Conservation (phyloP, 2,797 vertebrate genomes). For the Acrossocheilus wenchowensis region DNA sequence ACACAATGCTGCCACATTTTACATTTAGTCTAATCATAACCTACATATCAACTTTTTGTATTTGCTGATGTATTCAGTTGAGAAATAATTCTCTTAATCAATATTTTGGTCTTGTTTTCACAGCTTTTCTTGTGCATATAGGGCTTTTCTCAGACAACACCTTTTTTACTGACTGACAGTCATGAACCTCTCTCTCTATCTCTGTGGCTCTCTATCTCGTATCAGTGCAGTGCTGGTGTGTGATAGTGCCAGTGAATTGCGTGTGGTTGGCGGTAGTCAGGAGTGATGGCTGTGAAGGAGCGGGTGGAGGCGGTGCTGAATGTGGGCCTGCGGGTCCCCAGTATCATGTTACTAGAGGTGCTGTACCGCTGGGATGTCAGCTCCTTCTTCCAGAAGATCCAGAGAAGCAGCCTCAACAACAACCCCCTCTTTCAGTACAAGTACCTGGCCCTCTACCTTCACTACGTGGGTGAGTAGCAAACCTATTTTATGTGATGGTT, state of each 20-base stretch:
- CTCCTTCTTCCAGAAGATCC: conserved; percentile 99
- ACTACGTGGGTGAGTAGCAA: conserved; percentile 92
- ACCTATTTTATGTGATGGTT: background rate
- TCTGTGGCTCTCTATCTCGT: background rate
- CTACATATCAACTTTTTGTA: background rate
- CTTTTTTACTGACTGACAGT: background rate
- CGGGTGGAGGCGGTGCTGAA: conserved; percentile 95
- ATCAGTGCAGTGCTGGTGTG: conserved; percentile 19
- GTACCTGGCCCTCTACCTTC: conserved; percentile 98
- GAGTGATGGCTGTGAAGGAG: conserved; percentile 90
- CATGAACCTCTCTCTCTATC: background rate
- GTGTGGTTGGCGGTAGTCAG: conserved; percentile 56
- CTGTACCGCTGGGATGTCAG: conserved; percentile 98
- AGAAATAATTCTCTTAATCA: background rate
- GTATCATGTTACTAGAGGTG: conserved; percentile 98
- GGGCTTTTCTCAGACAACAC: background rate
- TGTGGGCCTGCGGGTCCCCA: conserved; percentile 94
- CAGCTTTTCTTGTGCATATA: background rate
- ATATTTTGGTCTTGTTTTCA: background rate
- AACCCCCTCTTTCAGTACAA: conserved; percentile 98
- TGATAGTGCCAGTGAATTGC: conserved; percentile 26
- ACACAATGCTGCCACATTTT: background rate
- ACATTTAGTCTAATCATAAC: background rate
- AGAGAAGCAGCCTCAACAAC: conserved; percentile 95
- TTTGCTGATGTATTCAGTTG: background rate